Evolutionary conservation across 2,888 invertebrate species (phyloP).

Genomic region (Microctonus hyperodae): DNA sequence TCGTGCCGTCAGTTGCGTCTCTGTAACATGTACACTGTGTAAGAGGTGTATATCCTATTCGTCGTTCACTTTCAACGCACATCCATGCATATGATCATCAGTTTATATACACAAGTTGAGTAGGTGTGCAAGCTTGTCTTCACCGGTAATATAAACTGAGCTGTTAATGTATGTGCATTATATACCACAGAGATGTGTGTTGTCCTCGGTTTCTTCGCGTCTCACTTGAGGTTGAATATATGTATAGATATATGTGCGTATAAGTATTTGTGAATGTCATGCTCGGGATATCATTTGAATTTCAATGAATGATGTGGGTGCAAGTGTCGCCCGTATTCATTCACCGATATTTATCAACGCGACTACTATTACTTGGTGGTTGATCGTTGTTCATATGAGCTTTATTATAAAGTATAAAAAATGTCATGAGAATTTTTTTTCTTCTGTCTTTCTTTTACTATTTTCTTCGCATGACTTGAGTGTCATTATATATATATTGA

Average conservation of each 20-base stretch:
- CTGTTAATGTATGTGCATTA: constrained; percentile 8
- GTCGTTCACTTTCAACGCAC: not conserved
- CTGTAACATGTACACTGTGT: constrained; percentile 12
- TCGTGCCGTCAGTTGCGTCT: constrained; percentile 24
- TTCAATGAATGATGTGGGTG: constrained; percentile 61
- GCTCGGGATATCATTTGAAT: constrained; percentile 54
- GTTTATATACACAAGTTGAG: too few relatives aligned
- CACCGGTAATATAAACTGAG: constrained; percentile 15
- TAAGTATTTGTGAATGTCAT: not conserved
- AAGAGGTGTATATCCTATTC: not conserved
- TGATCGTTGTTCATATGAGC: not conserved
- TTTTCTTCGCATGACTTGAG: too few relatives aligned
- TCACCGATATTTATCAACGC: constrained; percentile 43
- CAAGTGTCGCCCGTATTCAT: constrained; percentile 54
- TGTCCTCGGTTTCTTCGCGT: constrained; percentile 1
- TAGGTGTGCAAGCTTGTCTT: constrained; percentile 4
- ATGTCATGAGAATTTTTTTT: not conserved
- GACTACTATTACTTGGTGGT: constrained; percentile 24
- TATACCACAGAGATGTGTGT: not conserved
- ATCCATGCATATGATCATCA: too few relatives aligned
- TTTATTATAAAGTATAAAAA: too few relatives aligned
- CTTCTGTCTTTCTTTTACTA: too few relatives aligned
- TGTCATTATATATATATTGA: too few relatives aligned
- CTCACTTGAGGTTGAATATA: not conserved
- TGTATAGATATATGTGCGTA: not conserved